Base-by-base conservation (phyloP, 2,113 vertebrate genomes). In the Nymphicus hollandicus region DNA sequence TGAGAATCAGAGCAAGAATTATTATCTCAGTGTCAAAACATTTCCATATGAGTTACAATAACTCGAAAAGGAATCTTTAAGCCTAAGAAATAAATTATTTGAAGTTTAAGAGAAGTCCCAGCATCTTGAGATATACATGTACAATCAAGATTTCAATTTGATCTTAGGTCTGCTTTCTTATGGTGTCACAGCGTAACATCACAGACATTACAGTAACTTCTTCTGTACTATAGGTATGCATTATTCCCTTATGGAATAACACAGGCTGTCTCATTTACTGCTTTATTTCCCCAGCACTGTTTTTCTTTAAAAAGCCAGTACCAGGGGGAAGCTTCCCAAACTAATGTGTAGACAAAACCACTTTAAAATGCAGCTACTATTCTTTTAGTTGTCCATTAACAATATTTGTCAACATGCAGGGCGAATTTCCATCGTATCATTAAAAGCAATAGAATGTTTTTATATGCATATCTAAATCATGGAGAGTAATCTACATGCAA, bases 51-150 rank as follows among this genome's bases (percentile, higher is more conserved):
- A 35, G 22, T 56, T 55, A 7, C 4, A 82, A 43, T 72, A 82
- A 76, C 22, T 64, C 25, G 11, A 27, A 90, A 68, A 73, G 1
- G 11, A 55, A 29, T 29, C 12, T 55, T 83, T 84, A 71, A 49
- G 71, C 2, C 10, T 29, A 46, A 43, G 6, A 71, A 81, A 50
- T n/a, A 27, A 35, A 64, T 13, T 0, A 35, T 37, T 37, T 89
- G 5, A 84, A 47, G 15, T 85, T 79, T 69, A 58, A 96, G 28
- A 13, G 66, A 91, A 84, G 5, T 1, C 5, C 3, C 14, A 53
- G 6, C 1, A 33, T 50, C 18, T 81, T 68, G n/a, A 81, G 29
- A 76, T 56, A 63, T 4, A 12, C 17, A 33, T 0, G 0, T 46
- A 44, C 2, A 39, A 39, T 52, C 17, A 85, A 56, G 44, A 12